Percentiles rank a stretch among this genome's conserved stretches.
These are phyloP conservation scores for Parauchenoglanis punctatus DNA, from an alignment of 2,797 vertebrate species.

Conservation along the genomic window DNA sequence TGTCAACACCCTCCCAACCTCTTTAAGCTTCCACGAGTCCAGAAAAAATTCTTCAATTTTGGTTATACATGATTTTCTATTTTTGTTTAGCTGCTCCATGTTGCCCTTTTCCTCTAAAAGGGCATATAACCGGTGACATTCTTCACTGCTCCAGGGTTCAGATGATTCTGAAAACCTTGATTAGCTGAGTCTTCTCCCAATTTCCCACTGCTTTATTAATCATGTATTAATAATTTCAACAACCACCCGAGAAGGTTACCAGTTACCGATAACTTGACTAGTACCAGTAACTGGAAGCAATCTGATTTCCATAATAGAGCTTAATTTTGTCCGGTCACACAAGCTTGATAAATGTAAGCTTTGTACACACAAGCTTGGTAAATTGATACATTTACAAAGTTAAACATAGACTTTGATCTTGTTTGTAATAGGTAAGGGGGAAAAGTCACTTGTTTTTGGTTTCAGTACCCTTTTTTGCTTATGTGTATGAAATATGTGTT, in stretches of 20 bases:
- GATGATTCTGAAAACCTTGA: background rate
- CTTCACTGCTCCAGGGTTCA: background rate
- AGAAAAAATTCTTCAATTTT: background rate
- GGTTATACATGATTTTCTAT: background rate
- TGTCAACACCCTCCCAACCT: background rate
- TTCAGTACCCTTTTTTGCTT: background rate
- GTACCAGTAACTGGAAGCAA: background rate
- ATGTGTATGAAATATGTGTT: background rate
- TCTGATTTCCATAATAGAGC: background rate
- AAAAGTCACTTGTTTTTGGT: background rate
- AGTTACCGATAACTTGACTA: background rate
- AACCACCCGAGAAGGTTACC: background rate
- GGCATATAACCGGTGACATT: background rate
- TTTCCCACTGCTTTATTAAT: background rate
- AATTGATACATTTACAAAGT: background rate
- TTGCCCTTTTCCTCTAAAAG: background rate
- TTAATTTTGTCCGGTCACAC: background rate
- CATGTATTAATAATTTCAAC: background rate
- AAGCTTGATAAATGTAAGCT: background rate
- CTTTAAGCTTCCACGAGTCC: background rate
- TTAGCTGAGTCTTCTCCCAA: background rate
- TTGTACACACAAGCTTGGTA: background rate
- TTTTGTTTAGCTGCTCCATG: background rate
- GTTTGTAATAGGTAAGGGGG: background rate
- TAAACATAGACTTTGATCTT: background rate